Evolutionary conservation across 2,888 invertebrate species (phyloP).

Genomic region (Rotaria magnacalcarata): DNA sequence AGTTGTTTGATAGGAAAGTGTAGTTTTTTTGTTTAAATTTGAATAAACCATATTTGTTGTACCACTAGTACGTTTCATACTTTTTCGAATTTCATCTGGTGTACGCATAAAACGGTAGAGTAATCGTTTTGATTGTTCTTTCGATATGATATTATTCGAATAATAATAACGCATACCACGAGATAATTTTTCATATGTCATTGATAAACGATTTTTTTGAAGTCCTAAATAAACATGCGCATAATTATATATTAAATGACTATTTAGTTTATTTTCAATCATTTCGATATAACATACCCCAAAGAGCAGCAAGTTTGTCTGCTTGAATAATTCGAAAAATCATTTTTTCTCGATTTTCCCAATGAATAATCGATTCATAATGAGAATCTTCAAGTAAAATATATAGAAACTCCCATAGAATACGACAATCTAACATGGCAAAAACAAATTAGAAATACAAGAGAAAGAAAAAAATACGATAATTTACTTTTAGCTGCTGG

Average conservation of each 20-base stretch:
- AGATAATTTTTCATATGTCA: constrained; percentile 46
- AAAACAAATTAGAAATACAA: neutral
- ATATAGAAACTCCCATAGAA: constrained; percentile 46
- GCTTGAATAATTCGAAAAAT: constrained; percentile 46
- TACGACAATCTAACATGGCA: constrained; percentile 38
- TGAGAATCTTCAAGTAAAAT: constrained; percentile 40
- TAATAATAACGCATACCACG: constrained; percentile 47
- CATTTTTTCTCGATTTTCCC: constrained; percentile 45
- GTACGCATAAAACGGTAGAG: constrained; percentile 41
- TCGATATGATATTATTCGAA: constrained; percentile 43
- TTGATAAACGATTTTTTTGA: constrained; percentile 46
- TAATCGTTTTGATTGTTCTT: constrained; percentile 43
- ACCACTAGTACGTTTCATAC: constrained; percentile 33
- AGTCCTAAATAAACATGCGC: neutral
- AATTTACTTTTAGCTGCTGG: constrained; percentile 41
- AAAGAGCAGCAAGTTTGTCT: constrained; percentile 46
- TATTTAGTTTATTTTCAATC: too few relatives aligned
- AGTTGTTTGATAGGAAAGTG: neutral
- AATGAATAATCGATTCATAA: constrained; percentile 43
- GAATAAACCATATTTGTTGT: constrained; percentile 14
- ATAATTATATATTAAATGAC: too few relatives aligned
- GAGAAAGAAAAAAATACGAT: neutral
- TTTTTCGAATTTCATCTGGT: constrained; percentile 36
- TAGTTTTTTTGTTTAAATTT: neutral
- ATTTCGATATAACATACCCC: constrained; percentile 30